Evolutionary conservation across 37 sponge, comb jelly and placozoan genomes (phyloP), one percentile per base, ranked within the genome.

Genomic region (Oopsacas minuta): DNA sequence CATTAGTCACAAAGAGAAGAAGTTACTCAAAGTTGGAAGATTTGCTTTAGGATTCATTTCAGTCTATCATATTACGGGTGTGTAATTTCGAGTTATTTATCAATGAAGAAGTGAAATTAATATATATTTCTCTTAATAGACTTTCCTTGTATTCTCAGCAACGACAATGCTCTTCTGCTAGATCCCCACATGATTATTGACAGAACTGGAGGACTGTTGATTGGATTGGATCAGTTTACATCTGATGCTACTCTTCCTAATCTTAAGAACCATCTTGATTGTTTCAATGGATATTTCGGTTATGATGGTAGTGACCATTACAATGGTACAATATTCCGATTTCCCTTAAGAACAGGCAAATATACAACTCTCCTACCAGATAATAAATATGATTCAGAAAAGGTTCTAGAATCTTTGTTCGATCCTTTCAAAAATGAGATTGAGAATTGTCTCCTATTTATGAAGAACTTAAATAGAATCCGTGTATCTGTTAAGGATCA

Each of bases 11-110:
- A 61, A 61, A 34, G 75, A 61, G 75, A 61, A 3, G 20, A 12
- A 61, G 28, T 25, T 23, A 7, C 75, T 61, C 75, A 61, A 61
- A 61, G 75, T 61, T 10, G 75, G 75, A 34, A 61, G 75, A 61
- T 61, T 61, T 34, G 75, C 75, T 61, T 23, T 61, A 34, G 75
- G 75, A 23, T 61, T 61, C 20, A 61, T 61, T 61, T 61, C 75
- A 20, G 75, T 61, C 1, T 61, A 61, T 61, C 75, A 61, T 34
- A 10, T 61, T 3, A 61, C 75, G 28, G 75, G 75, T 23, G 30
- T 61, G 75, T 32, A 25, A 46, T 46, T 22, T 46, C n/a, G n/a
- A n/a, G n/a, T n/a, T n/a, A n/a, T n/a, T n/a, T n/a, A n/a, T n/a
- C n/a, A n/a, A n/a, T n/a, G n/a, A n/a, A n/a, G n/a, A n/a, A n/a